A percentile compares a stretch with the other conserved stretches of the same genome.
Conservation (phyloP, 2,113 vertebrate genomes). For the Pagrus major region DNA sequence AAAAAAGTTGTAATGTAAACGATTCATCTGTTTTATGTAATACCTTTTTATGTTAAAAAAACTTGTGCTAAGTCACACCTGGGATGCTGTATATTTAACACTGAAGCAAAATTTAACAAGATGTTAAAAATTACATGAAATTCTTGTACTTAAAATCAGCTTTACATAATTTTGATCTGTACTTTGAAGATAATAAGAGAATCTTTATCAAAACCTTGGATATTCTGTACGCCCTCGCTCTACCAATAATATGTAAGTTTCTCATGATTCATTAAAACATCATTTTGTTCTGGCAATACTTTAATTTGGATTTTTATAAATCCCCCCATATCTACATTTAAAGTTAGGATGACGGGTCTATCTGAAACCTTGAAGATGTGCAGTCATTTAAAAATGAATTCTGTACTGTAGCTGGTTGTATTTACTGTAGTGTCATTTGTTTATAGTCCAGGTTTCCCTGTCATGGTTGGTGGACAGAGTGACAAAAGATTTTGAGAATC, state of each 20-base stretch:
- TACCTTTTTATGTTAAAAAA: slow-evolving; percentile 1
- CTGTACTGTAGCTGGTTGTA: neutral
- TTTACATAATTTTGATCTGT: slow-evolving; percentile 33
- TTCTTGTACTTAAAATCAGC: slow-evolving; percentile 18
- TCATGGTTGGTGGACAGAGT: neutral
- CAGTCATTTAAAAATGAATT: slow-evolving; percentile 8
- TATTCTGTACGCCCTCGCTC: neutral
- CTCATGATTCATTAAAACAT: slow-evolving; percentile 33
- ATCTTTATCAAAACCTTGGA: slow-evolving; percentile 25
- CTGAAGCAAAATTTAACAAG: neutral
- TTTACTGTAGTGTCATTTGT: neutral
- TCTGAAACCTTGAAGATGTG: slow-evolving; percentile 15
- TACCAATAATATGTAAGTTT: neutral
- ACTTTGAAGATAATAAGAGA: slow-evolving; percentile 6
- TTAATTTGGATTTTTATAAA: slow-evolving; percentile 35
- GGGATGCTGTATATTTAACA: slow-evolving; percentile 4
- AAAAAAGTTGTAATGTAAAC: neutral
- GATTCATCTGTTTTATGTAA: slow-evolving; percentile 9
- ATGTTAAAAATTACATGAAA: slow-evolving; percentile 25
- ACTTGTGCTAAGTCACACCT: neutral
- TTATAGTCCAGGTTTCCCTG: neutral
- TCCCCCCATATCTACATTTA: neutral
- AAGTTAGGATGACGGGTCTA: slow-evolving; percentile 12
- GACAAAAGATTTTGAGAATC: neutral
- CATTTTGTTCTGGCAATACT: neutral